phyloP scores from a whole-genome alignment of 2,113 vertebrate species.

The Sprattus sprattus region DNA sequence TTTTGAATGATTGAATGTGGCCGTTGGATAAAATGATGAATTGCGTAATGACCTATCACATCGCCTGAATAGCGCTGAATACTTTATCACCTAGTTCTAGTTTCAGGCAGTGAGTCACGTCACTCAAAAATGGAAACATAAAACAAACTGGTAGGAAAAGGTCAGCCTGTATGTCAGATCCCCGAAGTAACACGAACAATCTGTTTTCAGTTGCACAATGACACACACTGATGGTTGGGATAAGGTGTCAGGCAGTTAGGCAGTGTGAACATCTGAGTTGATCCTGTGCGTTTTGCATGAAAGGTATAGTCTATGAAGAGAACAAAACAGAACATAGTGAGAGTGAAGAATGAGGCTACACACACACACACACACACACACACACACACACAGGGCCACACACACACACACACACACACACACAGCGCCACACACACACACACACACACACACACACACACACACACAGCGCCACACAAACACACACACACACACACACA shows the following conservation, averaged over 20 bases:
- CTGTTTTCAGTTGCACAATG: background rate
- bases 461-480: no score
- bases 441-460: no score
- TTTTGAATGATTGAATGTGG: background rate
- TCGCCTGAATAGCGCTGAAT: background rate
- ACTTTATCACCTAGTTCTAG: background rate
- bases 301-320: no score
- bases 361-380: no score
- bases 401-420: no score
- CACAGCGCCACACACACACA: background rate
- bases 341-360: no score
- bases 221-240: background rate
- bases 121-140: no score
- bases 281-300: background rate
- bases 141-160: background rate
- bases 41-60: background rate
- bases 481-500: no score
- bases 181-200: background rate
- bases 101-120: background rate
- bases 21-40: no score
- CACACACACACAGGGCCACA: no score
- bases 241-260: background rate
- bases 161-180: background rate
- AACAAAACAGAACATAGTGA: no score
- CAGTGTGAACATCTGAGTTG: background rate